Evolutionary conservation across 2,888 invertebrate species (phyloP).

Genomic region (Drosophila multiciliata): DNA sequence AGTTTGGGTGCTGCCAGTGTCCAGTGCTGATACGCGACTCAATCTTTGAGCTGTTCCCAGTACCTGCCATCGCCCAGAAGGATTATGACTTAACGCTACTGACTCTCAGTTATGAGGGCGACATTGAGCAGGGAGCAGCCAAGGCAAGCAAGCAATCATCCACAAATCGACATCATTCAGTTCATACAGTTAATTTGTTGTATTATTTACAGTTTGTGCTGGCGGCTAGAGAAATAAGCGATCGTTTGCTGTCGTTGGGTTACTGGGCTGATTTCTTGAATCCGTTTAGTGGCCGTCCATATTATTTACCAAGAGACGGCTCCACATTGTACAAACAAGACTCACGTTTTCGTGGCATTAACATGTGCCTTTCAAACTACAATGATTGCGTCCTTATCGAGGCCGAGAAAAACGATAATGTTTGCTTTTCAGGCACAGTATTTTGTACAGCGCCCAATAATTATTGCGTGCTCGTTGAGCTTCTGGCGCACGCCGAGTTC

Average conservation of each 20-base stretch:
- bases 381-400: slow-evolving; percentile 82
- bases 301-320: slow-evolving; percentile 88
- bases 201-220: slow-evolving; percentile 89
- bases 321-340: slow-evolving; percentile 90
- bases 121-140: slow-evolving; percentile 86
- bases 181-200: background rate
- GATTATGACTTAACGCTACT: slow-evolving; percentile 87
- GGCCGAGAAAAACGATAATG: slow-evolving; percentile 77
- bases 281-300: slow-evolving; percentile 93
- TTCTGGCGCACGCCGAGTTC: slow-evolving; percentile 53
- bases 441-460: slow-evolving; percentile 88
- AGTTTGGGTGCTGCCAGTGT: slow-evolving; percentile 87
- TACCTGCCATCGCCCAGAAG: slow-evolving; percentile 84
- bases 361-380: slow-evolving; percentile 84
- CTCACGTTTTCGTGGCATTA: slow-evolving; percentile 90
- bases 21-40: slow-evolving; percentile 89
- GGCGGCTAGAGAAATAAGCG: slow-evolving; percentile 91
- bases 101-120: slow-evolving; percentile 86
- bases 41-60: slow-evolving; percentile 88
- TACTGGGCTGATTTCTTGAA: slow-evolving; percentile 97
- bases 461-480: slow-evolving; percentile 68
- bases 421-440: slow-evolving; percentile 86
- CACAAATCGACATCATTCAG: background rate
- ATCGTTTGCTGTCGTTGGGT: slow-evolving; percentile 89
- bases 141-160: slow-evolving; percentile 79